Percentiles rank a stretch among this genome's conserved stretches.
phyloP scores from a whole-genome alignment of 2,888 invertebrate genomes.

The Volucella inanis region DNA sequence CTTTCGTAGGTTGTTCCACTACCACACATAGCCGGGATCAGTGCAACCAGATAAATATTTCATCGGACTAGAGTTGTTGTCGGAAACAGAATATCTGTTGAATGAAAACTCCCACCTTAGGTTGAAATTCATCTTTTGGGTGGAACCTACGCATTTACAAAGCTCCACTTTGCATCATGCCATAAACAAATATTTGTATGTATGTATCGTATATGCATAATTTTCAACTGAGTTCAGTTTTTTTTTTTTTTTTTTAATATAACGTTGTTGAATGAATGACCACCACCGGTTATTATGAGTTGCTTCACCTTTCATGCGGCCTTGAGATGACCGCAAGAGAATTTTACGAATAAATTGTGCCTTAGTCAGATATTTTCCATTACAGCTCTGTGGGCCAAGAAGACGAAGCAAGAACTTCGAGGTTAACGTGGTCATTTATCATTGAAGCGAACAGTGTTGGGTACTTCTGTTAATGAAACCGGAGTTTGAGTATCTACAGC shows the following conservation, averaged over 20 bases:
- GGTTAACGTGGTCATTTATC: conserved; percentile 46
- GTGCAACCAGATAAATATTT: background rate
- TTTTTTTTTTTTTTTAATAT: conserved; percentile 4
- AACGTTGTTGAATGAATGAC: conserved; percentile 47
- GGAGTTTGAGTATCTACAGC: conserved; percentile 6
- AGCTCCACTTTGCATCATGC: conserved; percentile 55
- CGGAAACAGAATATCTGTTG: background rate
- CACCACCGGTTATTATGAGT: conserved; percentile 15
- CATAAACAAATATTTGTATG: background rate
- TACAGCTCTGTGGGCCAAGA: conserved; percentile 2
- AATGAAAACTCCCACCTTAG: background rate
- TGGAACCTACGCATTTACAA: conserved; percentile 13
- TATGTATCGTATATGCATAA: too few relatives aligned
- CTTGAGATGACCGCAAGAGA: conserved; percentile 52
- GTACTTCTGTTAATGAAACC: conserved; percentile 32
- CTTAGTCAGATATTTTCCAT: conserved; percentile 17
- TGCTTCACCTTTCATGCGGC: conserved; percentile 19
- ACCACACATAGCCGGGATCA: background rate
- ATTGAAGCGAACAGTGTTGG: conserved; percentile 12
- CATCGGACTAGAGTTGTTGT: background rate
- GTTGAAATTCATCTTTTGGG: conserved; percentile 47
- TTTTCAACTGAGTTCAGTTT: background rate
- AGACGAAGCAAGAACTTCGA: conserved; percentile 16
- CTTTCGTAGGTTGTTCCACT: conserved; percentile 1
- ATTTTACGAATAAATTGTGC: conserved; percentile 16